phyloP scores from a whole-genome alignment of 2,113 vertebrate species.

The Eretmochelys imbricata region DNA sequence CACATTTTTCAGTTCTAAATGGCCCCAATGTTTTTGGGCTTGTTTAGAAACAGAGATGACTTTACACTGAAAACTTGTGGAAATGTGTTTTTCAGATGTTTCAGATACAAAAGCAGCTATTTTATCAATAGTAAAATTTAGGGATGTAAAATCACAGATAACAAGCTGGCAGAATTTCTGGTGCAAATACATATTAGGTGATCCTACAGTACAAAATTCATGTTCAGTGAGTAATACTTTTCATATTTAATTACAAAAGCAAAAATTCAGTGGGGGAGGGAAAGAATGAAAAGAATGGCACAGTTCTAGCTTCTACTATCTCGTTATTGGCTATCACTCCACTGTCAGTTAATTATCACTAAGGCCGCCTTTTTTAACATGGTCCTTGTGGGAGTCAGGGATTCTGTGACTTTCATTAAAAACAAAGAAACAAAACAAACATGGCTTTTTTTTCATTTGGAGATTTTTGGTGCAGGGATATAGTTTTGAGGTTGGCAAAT shows the following conservation, averaged over 20 bases:
- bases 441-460: neutral
- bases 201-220: constrained; percentile 21
- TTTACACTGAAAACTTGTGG: neutral
- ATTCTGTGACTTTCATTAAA: constrained; percentile 4
- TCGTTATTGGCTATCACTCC: constrained; percentile 61
- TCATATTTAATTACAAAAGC: constrained; percentile 30
- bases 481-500: neutral
- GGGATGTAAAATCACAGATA: neutral
- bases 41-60: constrained; percentile 31
- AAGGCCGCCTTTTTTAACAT: constrained; percentile 47
- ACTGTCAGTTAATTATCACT: constrained; percentile 76
- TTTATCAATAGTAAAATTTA: neutral
- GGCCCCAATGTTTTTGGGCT: neutral
- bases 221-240: constrained; percentile 34
- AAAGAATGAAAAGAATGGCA: constrained; percentile 20
- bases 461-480: neutral
- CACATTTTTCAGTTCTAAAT: neutral
- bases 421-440: constrained; percentile 18
- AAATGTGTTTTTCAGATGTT: constrained; percentile 1
- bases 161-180: neutral
- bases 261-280: neutral
- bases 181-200: neutral
- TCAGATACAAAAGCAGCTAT: neutral
- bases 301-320: constrained; percentile 24
- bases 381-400: constrained; percentile 40